Base-by-base conservation (phyloP, 2,113 vertebrate species). In the Hydrolagus affinis region DNA sequence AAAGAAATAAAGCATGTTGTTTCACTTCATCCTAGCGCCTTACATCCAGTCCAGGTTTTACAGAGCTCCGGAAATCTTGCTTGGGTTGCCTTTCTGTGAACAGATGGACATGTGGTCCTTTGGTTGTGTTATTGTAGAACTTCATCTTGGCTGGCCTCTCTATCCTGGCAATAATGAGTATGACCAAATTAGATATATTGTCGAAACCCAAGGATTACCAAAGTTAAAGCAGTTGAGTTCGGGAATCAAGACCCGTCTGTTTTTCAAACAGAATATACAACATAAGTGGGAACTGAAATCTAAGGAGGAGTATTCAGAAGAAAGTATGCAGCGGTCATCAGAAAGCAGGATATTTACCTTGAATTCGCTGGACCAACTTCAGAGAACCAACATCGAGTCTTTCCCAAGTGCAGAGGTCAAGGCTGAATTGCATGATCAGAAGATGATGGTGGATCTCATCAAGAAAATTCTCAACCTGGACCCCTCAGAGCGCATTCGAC, bases 11-110 rank as follows among this genome's bases (percentile, higher is more conserved):
- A 75, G 12, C 21, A n/a, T 75, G 30, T 19, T 83, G 11, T 30
- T 83, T 30, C 19, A 6, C 19, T 23, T 9, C 8, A 32, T 10
- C 19, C 11, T 17, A 83, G 90, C 92, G 44, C 93, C 93, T 0
- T 95, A 94, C 77, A 94, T 95, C 87, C 94, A 95, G 78, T 92
- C 94, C 2, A 92, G 92, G 19, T 95, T 93, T 89, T 95, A 95
- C 87, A 87, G 92, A 74, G 90, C 94, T 0, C 94, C 93, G 0
- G 93, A 95, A 89, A 93, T 95, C n/a, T 86, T 95, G 25, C 73
- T 95, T 86, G 93, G 94, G 1, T 62, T 95, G 86, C 94, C 94
- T 0, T 95, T 95, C 90, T 91, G 90, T 0, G 92, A 95, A 87
- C 94, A 93, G 86, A 88, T 94, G 80, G 94, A 95, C 0, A 21